Evolutionary conservation across 2,797 vertebrate genomes (phyloP).

Genomic region (Petrocephalus sullivani): DNA sequence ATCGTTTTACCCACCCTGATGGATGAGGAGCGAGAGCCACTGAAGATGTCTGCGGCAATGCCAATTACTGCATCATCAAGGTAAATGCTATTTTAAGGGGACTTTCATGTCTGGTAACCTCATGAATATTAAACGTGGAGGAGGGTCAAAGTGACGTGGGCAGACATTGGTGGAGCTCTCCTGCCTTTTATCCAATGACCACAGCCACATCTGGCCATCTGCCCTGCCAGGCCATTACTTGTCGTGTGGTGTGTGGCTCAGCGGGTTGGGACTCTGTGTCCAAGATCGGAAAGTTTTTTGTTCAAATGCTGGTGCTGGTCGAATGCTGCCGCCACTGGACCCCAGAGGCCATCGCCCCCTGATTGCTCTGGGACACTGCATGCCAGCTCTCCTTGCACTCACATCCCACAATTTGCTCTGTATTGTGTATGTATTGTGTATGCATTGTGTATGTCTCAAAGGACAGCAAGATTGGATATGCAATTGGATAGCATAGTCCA

Average conservation of each 20-base stretch:
- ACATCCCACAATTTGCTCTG: too few relatives aligned
- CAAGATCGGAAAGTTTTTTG: too few relatives aligned
- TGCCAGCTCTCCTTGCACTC: too few relatives aligned
- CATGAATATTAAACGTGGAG: slow-evolving; percentile 47
- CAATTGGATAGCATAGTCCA: background rate
- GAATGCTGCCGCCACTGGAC: too few relatives aligned
- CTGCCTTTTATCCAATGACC: slow-evolving; percentile 1
- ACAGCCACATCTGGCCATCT: background rate
- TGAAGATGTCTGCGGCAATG: slow-evolving; percentile 29
- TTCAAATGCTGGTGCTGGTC: too few relatives aligned
- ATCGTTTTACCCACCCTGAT: background rate
- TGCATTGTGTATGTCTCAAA: too few relatives aligned
- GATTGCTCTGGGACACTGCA: too few relatives aligned
- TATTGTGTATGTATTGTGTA: too few relatives aligned
- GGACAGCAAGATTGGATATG: background rate
- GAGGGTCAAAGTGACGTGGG: background rate
- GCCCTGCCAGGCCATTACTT: too few relatives aligned
- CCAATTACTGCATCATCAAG: slow-evolving; percentile 59
- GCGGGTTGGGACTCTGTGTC: too few relatives aligned
- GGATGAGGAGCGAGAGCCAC: background rate
- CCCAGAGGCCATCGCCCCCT: too few relatives aligned
- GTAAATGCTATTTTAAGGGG: slow-evolving; percentile 63
- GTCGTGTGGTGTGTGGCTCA: too few relatives aligned
- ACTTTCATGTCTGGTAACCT: slow-evolving; percentile 29
- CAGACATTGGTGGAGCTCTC: background rate